A percentile compares a stretch with the other conserved stretches of the same genome.
These are phyloP conservation scores for Eleginops maclovinus DNA, from an alignment of 2,113 vertebrate species.

Conservation along the genomic window DNA sequence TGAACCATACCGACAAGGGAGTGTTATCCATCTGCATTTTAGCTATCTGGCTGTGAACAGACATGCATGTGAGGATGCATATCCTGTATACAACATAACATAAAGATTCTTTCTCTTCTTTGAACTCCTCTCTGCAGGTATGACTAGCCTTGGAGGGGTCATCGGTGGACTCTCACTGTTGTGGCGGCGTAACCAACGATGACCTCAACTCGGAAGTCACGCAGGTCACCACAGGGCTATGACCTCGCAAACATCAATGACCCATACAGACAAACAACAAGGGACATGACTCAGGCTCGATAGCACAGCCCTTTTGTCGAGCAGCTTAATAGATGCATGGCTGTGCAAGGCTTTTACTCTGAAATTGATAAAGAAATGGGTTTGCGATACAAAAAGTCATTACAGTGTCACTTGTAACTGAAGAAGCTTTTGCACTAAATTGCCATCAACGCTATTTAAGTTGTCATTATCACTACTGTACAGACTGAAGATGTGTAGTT, in stretches of 20 bases:
- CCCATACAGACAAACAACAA: neutral
- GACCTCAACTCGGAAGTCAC: constrained; percentile 89
- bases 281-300: neutral
- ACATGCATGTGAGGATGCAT: neutral
- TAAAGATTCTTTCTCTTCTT: neutral
- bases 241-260: constrained; percentile 45
- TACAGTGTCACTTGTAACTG: neutral
- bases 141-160: constrained; percentile 93
- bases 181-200: constrained; percentile 75
- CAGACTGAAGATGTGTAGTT: neutral
- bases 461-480: neutral
- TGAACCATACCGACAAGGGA: neutral
- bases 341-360: constrained; percentile 23
- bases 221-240: constrained; percentile 83
- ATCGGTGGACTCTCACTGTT: constrained; percentile 84
- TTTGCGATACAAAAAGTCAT: neutral
- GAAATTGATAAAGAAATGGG: neutral
- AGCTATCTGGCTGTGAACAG: neutral
- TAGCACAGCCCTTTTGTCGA: constrained; percentile 15
- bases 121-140: constrained; percentile 85
- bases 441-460: neutral
- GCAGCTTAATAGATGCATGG: constrained; percentile 13
- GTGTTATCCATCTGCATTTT: neutral
- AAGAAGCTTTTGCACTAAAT: constrained; percentile 16
- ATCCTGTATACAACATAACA: neutral